A percentile compares a stretch with the other conserved stretches of the same genome.
Conservation (phyloP, 2,113 vertebrate genomes). For the Podarcis muralis region DNA sequence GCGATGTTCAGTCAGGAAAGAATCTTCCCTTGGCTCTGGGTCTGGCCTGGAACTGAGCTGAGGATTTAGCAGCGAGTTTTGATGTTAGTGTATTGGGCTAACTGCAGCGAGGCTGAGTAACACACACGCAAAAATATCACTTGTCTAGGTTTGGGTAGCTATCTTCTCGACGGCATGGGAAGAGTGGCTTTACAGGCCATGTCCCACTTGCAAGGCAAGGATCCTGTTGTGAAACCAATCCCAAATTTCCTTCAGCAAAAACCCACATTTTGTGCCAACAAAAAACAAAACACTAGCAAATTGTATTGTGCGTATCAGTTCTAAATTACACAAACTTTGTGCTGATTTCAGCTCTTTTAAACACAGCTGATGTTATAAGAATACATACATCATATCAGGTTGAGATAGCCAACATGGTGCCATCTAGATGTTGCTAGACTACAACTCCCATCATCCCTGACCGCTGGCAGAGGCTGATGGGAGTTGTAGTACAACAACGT, state of each 20-base stretch:
- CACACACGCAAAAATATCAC: neutral
- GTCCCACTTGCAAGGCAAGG: neutral
- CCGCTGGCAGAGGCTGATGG: no score
- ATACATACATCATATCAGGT: no score
- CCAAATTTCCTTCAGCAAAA: neutral
- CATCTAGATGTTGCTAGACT: no score
- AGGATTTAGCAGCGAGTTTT: slow-evolving; percentile 9
- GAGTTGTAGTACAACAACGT: no score
- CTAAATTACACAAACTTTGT: neutral
- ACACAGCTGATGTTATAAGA: neutral
- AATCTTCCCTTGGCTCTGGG: slow-evolving; percentile 19
- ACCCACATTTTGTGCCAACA: neutral
- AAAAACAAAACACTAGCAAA: neutral
- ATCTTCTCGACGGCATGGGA: neutral
- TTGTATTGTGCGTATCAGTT: neutral
- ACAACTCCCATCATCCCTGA: no score
- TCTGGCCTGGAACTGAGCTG: slow-evolving; percentile 15
- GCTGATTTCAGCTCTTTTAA: neutral
- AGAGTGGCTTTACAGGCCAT: neutral
- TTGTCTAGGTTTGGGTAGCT: neutral
- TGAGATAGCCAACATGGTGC: no score
- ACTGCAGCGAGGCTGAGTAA: neutral
- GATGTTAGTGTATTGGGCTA: no score
- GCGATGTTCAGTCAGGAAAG: neutral
- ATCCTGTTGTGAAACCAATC: neutral